These are phyloP conservation scores for Dryococelus australis DNA, from an alignment of 2,888 invertebrate genomes.

Conservation along the genomic window DNA sequence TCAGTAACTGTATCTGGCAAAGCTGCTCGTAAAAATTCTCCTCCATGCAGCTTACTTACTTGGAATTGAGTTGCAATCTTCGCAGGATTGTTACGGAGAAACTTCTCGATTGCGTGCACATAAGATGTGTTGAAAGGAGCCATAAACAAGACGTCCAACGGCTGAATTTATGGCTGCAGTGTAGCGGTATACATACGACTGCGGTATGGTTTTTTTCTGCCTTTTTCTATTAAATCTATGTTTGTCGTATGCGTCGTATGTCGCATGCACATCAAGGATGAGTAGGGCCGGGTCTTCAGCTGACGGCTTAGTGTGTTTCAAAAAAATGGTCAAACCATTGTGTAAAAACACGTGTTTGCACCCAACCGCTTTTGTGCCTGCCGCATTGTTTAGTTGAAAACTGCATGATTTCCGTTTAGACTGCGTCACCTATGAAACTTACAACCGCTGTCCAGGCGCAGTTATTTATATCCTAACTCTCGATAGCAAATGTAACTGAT, in stretches of 20 bases:
- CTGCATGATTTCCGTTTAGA: too few species aligned
- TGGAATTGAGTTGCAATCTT: slow-evolving; percentile 48
- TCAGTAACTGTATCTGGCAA: slow-evolving; percentile 45
- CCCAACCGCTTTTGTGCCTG: too few species aligned
- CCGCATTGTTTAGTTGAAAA: too few species aligned
- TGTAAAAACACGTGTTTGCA: slow-evolving; percentile 49
- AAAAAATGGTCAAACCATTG: slow-evolving; percentile 56
- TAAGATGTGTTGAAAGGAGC: slow-evolving; percentile 52
- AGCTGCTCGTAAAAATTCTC: slow-evolving; percentile 51
- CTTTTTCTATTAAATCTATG: slow-evolving; percentile 51
- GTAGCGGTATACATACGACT: slow-evolving; percentile 49
- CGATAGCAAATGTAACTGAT: too few species aligned
- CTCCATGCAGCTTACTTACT: slow-evolving; percentile 46
- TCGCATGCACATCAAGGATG: slow-evolving; percentile 52
- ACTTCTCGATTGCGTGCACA: slow-evolving; percentile 50
- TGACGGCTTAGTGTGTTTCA: slow-evolving; percentile 47
- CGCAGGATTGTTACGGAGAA: slow-evolving; percentile 50
- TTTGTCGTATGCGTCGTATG: slow-evolving; percentile 53
- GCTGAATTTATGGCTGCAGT: slow-evolving; percentile 50
- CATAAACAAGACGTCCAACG: slow-evolving; percentile 51
- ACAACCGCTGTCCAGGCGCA: too few species aligned
- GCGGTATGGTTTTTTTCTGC: slow-evolving; percentile 52
- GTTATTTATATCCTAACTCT: too few species aligned
- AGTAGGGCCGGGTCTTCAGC: slow-evolving; percentile 51
- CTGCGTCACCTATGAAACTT: too few species aligned